These are phyloP conservation scores for Latrodectus hesperus DNA, from an alignment of 2,888 invertebrate species.

Conservation along the genomic window DNA sequence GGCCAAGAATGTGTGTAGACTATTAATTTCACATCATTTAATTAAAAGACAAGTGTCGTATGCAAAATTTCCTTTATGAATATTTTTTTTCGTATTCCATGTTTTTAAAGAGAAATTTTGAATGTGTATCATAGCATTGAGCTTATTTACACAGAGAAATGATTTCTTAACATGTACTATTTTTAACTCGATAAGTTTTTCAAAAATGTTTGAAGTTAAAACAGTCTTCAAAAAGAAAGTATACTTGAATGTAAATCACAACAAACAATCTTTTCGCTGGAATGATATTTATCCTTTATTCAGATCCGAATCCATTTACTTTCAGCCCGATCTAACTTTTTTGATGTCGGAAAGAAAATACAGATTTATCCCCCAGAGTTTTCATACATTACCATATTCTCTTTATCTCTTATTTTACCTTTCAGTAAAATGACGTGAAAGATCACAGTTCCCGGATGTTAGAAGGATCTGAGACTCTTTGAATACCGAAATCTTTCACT, in stretches of 20 bases:
- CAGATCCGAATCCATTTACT: conserved; percentile 29
- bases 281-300: neutral
- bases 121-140: no score
- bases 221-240: neutral
- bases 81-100: no score
- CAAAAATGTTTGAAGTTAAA: neutral
- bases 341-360: conserved; percentile 8
- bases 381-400: conserved; percentile 50
- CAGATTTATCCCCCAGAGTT: conserved; percentile 9
- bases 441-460: conserved; percentile 46
- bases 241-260: neutral
- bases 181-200: no score
- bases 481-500: conserved; percentile 14
- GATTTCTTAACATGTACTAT: no score
- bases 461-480: conserved; percentile 15
- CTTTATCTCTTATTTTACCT: conserved; percentile 31
- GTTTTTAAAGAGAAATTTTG: no score
- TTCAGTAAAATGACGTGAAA: conserved; percentile 34
- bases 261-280: neutral
- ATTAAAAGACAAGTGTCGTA: no score
- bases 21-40: no score
- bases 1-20: no score
- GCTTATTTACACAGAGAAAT: no score
- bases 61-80: no score
- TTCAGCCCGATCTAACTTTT: conserved; percentile 1